phyloP scores from a whole-genome alignment of 2,797 vertebrate species.

The Urosaurus nigricauda region DNA sequence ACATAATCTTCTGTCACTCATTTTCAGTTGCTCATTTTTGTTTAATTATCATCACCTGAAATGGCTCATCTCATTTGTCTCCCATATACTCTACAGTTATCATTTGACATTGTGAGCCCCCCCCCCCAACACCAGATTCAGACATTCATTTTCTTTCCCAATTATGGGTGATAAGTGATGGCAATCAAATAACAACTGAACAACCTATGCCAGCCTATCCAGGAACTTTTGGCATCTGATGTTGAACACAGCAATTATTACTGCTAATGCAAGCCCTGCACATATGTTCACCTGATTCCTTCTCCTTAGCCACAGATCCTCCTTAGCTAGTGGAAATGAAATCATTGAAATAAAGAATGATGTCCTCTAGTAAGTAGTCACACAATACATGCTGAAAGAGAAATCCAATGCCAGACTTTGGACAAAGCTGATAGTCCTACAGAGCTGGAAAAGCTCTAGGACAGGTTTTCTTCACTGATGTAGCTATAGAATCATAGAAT shows the following conservation, averaged over 20 bases:
- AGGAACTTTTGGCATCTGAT: neutral
- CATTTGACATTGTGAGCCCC: slow-evolving; percentile 30
- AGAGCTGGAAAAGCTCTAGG: neutral
- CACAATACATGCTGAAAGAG: neutral
- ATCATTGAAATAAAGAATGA: neutral
- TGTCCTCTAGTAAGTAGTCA: neutral
- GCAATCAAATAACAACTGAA: neutral
- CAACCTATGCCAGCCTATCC: neutral
- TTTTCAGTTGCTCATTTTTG: slow-evolving; percentile 25
- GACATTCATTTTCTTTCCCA: neutral
- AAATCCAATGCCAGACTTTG: neutral
- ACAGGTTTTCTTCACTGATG: neutral
- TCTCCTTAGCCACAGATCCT: neutral
- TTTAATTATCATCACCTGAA: slow-evolving; percentile 6
- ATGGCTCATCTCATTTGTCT: slow-evolving; percentile 32
- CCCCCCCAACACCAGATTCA: neutral
- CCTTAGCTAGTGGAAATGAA: neutral
- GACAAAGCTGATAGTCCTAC: neutral
- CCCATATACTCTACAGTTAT: neutral
- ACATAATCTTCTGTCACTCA: slow-evolving; percentile 12
- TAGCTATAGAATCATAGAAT: too few species aligned
- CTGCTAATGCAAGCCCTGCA: neutral
- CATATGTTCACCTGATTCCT: neutral
- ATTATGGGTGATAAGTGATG: slow-evolving; percentile 4
- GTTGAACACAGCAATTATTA: neutral